Evolutionary conservation across 2,797 vertebrate genomes (phyloP).

Genomic region (Falco naumanni): DNA sequence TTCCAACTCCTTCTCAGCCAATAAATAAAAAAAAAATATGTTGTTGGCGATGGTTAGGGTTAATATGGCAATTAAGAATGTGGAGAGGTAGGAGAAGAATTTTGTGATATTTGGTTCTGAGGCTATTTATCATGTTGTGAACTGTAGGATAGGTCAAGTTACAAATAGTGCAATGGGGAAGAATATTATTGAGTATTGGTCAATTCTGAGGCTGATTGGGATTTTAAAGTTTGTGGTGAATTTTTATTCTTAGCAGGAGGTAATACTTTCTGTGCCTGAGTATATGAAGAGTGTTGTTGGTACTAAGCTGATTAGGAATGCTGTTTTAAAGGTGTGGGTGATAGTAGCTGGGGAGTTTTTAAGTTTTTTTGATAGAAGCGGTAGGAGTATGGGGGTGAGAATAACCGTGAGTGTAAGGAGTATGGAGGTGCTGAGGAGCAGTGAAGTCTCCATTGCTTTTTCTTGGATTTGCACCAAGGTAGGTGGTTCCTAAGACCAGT

Average conservation of each 20-base stretch:
- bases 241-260: not conserved
- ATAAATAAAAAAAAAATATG: rapidly evolving
- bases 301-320: rapidly evolving
- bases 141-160: rapidly evolving
- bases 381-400: rapidly evolving
- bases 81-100: rapidly evolving
- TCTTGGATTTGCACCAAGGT: conserved; percentile 68
- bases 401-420: rapidly evolving
- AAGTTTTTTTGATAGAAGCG: rapidly evolving
- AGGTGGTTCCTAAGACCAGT: rapidly evolving
- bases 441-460: not conserved
- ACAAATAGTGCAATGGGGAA: rapidly evolving
- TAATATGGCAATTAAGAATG: rapidly evolving
- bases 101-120: rapidly evolving
- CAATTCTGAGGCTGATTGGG: rapidly evolving
- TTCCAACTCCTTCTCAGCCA: rapidly evolving
- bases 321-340: rapidly evolving
- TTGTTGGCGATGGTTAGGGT: rapidly evolving
- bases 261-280: rapidly evolving
- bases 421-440: not conserved
- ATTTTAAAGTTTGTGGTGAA: rapidly evolving
- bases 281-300: rapidly evolving
- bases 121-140: rapidly evolving
- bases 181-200: rapidly evolving
- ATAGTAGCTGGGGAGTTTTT: rapidly evolving